phyloP scores from a whole-genome alignment of 2,113 vertebrate species.

The Stigmatopora nigra region DNA sequence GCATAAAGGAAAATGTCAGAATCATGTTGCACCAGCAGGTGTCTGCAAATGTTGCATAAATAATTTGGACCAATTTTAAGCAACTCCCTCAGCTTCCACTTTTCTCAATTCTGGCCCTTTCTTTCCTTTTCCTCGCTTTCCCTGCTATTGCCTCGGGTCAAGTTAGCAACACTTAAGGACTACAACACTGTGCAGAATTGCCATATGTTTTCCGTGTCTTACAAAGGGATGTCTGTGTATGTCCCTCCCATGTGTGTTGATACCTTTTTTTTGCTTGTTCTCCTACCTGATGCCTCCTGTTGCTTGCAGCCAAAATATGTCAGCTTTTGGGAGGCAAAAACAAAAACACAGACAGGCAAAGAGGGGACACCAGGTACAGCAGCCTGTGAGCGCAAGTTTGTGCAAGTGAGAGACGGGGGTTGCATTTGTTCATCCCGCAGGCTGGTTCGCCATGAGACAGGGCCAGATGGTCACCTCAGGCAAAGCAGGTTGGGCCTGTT shows the following conservation, averaged over 20 bases:
- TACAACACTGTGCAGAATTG: constrained; percentile 52
- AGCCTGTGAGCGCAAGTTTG: constrained; percentile 23
- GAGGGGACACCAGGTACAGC: constrained; percentile 61
- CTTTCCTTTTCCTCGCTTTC: constrained; percentile 27
- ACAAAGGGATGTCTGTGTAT: constrained; percentile 17
- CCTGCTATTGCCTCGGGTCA: constrained; percentile 65
- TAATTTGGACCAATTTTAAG: constrained; percentile 61
- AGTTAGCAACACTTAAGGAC: constrained; percentile 67
- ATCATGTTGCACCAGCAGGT: constrained; percentile 47
- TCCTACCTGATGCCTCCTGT: constrained; percentile 60
- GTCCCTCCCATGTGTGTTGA: constrained; percentile 17
- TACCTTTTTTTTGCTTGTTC: constrained; percentile 42
- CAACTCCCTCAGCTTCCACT: constrained; percentile 26
- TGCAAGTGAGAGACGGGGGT: constrained; percentile 11
- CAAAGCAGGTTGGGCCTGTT: constrained; percentile 71
- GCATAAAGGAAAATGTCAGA: constrained; percentile 11
- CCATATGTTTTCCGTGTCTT: constrained; percentile 57
- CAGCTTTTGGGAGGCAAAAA: constrained; percentile 63
- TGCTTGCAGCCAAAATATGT: constrained; percentile 70
- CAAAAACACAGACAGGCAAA: constrained; percentile 61
- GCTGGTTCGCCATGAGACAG: constrained; percentile 59
- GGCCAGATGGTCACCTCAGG: constrained; percentile 74
- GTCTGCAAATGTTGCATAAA: constrained; percentile 59
- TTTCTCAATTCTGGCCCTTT: constrained; percentile 23
- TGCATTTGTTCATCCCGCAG: constrained; percentile 39